Conservation (phyloP, 2,797 vertebrate species). For the Pseudochirops corinnae region DNA sequence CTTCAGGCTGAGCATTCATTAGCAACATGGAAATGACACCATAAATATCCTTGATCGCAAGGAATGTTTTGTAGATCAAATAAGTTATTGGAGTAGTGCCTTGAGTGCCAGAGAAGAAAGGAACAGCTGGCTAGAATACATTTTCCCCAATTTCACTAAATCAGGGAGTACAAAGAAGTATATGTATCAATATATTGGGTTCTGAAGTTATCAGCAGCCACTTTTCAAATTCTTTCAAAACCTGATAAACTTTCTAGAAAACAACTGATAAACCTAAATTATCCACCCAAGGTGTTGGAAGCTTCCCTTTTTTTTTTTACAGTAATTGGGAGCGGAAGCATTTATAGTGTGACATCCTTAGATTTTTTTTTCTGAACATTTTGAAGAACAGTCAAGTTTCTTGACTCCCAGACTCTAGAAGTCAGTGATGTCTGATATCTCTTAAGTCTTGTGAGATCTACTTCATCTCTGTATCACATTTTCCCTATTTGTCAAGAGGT, state of each 20-base stretch:
- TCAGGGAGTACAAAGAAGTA: neutral
- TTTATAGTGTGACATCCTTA: slow-evolving; percentile 16
- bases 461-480: slow-evolving; percentile 62
- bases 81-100: neutral
- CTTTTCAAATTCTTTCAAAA: slow-evolving; percentile 21
- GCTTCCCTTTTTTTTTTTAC: slow-evolving; percentile 11
- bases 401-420: neutral
- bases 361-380: neutral
- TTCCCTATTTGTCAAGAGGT: slow-evolving; percentile 67
- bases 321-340: neutral
- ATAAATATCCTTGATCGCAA: neutral
- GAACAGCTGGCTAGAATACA: neutral
- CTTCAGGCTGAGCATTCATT: slow-evolving; percentile 31
- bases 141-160: neutral
- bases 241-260: neutral
- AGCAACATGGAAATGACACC: slow-evolving; percentile 13
- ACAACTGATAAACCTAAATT: slow-evolving; percentile 7
- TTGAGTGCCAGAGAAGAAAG: neutral
- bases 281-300: slow-evolving; percentile 18
- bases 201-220: slow-evolving; percentile 32
- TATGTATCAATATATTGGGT: neutral
- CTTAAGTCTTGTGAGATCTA: slow-evolving; percentile 10
- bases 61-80: neutral
- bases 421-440: slow-evolving; percentile 18
- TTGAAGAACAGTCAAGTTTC: neutral